Conservation (phyloP, 2,888 invertebrate species). For the Syrphus vitripennis region DNA sequence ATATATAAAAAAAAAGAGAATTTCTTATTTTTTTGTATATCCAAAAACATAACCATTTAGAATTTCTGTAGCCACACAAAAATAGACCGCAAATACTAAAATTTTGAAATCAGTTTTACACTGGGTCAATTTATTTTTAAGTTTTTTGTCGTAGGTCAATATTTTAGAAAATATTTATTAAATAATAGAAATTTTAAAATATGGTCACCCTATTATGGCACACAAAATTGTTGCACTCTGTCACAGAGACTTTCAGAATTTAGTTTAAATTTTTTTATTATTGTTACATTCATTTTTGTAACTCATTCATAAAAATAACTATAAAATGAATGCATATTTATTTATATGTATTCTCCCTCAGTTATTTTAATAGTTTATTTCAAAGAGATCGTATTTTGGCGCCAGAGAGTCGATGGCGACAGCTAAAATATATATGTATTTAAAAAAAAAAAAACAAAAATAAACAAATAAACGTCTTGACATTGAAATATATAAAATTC, state of each 20-base stretch:
- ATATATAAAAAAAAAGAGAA: too few relatives aligned
- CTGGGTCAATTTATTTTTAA: too few relatives aligned
- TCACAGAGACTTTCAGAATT: not conserved
- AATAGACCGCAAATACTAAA: too few relatives aligned
- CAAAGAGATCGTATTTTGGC: not conserved
- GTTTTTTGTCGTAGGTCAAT: too few relatives aligned
- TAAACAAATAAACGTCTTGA: constrained; percentile 30
- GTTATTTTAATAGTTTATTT: constrained; percentile 15
- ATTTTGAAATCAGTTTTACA: too few relatives aligned
- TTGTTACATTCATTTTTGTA: not conserved
- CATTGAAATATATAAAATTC: constrained; percentile 51
- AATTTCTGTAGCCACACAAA: too few relatives aligned
- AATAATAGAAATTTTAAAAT: too few relatives aligned
- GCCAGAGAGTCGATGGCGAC: not conserved
- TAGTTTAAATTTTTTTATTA: not conserved
- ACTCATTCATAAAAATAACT: constrained; percentile 1
- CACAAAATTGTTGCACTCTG: not conserved
- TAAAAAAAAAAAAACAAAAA: constrained; percentile 6
- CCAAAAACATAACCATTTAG: too few relatives aligned
- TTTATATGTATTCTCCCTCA: not conserved
- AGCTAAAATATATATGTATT: constrained; percentile 7
- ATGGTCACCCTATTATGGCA: too few relatives aligned
- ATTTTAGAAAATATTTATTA: too few relatives aligned
- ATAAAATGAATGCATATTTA: not conserved
- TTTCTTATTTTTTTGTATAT: too few relatives aligned